Evolutionary conservation across 53 echinoderm and acorn worm species (phyloP).

Genomic region (Henricia sp.): DNA sequence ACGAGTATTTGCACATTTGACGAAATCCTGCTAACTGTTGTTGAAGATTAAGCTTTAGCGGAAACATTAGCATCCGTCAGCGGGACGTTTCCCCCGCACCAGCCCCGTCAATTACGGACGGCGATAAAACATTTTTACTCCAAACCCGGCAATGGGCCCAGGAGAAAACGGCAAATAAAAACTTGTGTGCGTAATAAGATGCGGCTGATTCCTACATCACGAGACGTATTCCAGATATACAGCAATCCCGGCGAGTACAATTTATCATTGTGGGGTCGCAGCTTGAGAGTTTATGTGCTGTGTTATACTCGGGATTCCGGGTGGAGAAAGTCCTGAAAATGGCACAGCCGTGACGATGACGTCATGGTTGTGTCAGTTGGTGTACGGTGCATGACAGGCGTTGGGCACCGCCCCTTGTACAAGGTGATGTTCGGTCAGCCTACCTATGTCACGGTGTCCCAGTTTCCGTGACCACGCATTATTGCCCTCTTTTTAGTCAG

Average conservation of each 20-base stretch:
- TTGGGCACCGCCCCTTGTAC: slow-evolving; percentile 17
- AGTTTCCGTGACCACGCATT: no score
- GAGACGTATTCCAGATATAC: slow-evolving; percentile 3
- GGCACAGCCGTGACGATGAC: slow-evolving; percentile 51
- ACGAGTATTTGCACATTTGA: no score
- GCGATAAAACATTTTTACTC: slow-evolving; percentile 8
- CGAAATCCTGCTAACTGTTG: no score
- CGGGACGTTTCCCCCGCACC: background rate
- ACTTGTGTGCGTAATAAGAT: background rate
- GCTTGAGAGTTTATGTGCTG: background rate
- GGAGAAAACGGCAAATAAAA: background rate
- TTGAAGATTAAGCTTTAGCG: no score
- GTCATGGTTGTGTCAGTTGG: slow-evolving; percentile 52
- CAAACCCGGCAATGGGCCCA: background rate
- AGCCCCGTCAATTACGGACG: background rate
- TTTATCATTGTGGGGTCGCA: background rate
- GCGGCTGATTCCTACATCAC: background rate
- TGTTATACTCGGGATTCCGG: background rate
- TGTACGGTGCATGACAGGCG: slow-evolving; percentile 27
- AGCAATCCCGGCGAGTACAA: background rate
- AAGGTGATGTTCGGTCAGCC: slow-evolving; percentile 36
- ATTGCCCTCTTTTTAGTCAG: no score
- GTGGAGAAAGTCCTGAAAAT: slow-evolving; percentile 17
- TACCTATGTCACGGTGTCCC: background rate
- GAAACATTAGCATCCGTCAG: background rate